Conservation (phyloP, 2,113 vertebrate species). For the Microcebus tavaratra region DNA sequence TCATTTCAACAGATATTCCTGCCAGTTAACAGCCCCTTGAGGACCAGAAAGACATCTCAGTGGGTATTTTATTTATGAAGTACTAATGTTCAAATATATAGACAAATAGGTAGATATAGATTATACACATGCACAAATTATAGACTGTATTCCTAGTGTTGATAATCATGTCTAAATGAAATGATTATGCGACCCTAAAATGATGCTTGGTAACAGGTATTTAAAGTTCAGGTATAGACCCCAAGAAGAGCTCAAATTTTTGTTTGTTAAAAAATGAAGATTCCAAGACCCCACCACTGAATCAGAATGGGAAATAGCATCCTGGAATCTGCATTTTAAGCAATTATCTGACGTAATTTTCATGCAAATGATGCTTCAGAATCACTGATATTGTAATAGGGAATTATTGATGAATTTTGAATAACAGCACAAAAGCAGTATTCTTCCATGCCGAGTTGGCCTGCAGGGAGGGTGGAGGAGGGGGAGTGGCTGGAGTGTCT, state of each 20-base stretch:
- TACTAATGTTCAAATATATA: background rate
- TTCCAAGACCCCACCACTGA: background rate
- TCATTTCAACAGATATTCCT: background rate
- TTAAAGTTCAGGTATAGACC: background rate
- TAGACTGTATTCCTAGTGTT: background rate
- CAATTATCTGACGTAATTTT: background rate
- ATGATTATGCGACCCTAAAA: background rate
- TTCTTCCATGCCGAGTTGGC: background rate
- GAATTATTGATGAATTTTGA: background rate
- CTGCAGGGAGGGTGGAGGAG: background rate
- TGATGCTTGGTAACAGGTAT: background rate
- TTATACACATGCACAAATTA: background rate
- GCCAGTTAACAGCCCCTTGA: background rate
- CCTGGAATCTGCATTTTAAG: slow-evolving; percentile 34
- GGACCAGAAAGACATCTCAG: background rate
- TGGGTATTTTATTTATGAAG: background rate
- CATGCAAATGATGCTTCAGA: background rate
- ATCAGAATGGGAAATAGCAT: background rate
- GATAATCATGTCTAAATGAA: background rate
- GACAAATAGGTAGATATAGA: background rate
- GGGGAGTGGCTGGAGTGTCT: background rate
- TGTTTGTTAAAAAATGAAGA: background rate
- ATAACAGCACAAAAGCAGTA: background rate
- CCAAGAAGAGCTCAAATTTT: background rate
- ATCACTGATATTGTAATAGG: background rate